These are phyloP conservation scores for Morbakka virulenta DNA, from an alignment of 30 jellyfish, hydroid and myxozoan genomes.

Conservation along the genomic window DNA sequence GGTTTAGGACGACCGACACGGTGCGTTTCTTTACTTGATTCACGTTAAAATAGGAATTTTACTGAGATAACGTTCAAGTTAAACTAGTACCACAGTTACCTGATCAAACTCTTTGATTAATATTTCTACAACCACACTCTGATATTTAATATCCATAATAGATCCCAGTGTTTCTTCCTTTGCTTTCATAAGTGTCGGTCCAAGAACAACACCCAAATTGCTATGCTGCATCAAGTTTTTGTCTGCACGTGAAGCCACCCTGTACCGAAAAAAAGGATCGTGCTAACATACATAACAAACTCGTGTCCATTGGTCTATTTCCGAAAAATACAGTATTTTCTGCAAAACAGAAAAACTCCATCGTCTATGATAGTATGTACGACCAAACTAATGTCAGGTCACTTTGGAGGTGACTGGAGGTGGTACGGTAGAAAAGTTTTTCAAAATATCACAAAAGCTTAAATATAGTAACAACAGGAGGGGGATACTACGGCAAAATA, in stretches of 20 bases:
- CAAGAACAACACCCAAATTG: constrained; percentile 93
- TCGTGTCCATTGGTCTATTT: too few relatives aligned
- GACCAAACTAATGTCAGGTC: neutral
- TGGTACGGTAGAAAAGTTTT: too few relatives aligned
- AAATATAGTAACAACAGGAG: too few relatives aligned
- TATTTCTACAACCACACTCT: constrained; percentile 86
- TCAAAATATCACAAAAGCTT: too few relatives aligned
- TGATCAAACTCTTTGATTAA: constrained; percentile 83
- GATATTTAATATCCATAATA: constrained; percentile 88
- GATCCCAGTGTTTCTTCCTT: constrained; percentile 97
- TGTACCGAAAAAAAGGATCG: constrained; percentile 4
- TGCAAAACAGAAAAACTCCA: neutral
- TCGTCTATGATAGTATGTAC: neutral
- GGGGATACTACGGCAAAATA: too few relatives aligned
- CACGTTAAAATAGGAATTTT: too few relatives aligned
- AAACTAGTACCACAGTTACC: too few relatives aligned
- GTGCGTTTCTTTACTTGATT: too few relatives aligned
- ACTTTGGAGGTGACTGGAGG: neutral
- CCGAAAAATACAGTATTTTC: too few relatives aligned
- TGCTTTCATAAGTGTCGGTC: constrained; percentile 98
- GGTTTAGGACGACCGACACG: too few relatives aligned
- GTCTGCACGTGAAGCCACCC: constrained; percentile 84
- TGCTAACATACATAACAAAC: neutral
- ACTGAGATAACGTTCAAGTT: too few relatives aligned
- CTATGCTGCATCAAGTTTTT: constrained; percentile 90